These are phyloP conservation scores for Dermatemys mawii DNA, from an alignment of 2,113 vertebrate genomes.

Conservation along the genomic window DNA sequence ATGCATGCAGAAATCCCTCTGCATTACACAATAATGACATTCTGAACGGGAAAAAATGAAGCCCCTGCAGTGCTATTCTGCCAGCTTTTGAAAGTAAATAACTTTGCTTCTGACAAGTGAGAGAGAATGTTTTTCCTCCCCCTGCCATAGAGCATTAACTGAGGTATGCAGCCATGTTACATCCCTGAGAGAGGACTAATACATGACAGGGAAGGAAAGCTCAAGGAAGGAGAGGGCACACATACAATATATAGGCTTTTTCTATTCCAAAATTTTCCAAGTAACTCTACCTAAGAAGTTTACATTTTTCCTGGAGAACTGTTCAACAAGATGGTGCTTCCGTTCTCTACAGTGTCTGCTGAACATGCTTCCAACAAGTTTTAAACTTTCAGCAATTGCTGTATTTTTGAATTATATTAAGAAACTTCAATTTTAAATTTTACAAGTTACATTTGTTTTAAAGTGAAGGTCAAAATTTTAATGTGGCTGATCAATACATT, in stretches of 20 bases:
- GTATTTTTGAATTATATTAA: neutral
- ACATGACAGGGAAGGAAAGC: constrained; percentile 25
- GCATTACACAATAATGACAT: constrained; percentile 81
- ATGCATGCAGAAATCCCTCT: constrained; percentile 67
- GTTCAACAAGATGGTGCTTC: neutral
- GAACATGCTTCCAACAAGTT: neutral
- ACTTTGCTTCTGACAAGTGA: constrained; percentile 83
- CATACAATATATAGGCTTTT: neutral
- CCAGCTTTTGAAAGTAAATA: constrained; percentile 87
- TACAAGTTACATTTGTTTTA: neutral
- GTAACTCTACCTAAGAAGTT: neutral
- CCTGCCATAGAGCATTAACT: constrained; percentile 83
- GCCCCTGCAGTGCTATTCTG: constrained; percentile 83
- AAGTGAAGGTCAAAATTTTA: neutral
- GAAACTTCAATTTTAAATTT: neutral
- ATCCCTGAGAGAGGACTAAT: constrained; percentile 55
- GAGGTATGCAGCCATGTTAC: constrained; percentile 76
- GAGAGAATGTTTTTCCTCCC: constrained; percentile 76
- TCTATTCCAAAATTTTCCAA: neutral
- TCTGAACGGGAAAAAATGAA: constrained; percentile 83
- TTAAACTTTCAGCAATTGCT: neutral
- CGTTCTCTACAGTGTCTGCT: neutral
- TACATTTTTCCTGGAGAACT: neutral
- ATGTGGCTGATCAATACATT: neutral
- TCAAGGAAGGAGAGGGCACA: neutral